Conservation (phyloP, 2,888 invertebrate genomes). For the Cephus pulcher region DNA sequence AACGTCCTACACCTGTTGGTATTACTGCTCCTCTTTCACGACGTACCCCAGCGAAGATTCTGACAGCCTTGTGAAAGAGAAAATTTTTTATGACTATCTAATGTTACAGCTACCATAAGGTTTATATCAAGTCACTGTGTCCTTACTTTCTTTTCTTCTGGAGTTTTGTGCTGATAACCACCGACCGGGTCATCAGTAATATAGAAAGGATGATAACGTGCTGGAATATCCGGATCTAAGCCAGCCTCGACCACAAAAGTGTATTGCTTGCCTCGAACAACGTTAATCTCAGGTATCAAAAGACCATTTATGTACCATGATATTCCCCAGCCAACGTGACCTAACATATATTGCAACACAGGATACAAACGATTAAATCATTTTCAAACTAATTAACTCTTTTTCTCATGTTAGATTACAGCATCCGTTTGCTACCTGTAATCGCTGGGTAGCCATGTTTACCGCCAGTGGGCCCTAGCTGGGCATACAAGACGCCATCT, state of each 20-base stretch:
- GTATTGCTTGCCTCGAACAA: slow-evolving; percentile 87
- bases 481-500: slow-evolving; percentile 91
- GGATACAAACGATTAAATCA: slow-evolving; percentile 1
- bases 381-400: neutral
- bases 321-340: slow-evolving; percentile 94
- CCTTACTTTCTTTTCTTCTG: slow-evolving; percentile 82
- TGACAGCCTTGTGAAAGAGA: slow-evolving; percentile 72
- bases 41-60: slow-evolving; percentile 85
- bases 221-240: slow-evolving; percentile 79
- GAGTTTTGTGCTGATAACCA: slow-evolving; percentile 86
- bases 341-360: slow-evolving; percentile 65
- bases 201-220: slow-evolving; percentile 92
- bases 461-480: slow-evolving; percentile 94
- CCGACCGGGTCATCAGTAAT: slow-evolving; percentile 94
- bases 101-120: neutral
- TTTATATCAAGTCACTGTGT: neutral
- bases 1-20: slow-evolving; percentile 84
- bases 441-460: slow-evolving; percentile 91
- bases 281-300: slow-evolving; percentile 90
- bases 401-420: neutral
- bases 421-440: slow-evolving; percentile 71
- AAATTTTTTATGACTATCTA: slow-evolving; percentile 20
- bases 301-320: slow-evolving; percentile 96
- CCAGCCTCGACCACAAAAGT: slow-evolving; percentile 92
- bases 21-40: slow-evolving; percentile 76